Conservation (phyloP, 30 jellyfish, hydroid and myxozoan species). For the Chironex yamaguchii region DNA sequence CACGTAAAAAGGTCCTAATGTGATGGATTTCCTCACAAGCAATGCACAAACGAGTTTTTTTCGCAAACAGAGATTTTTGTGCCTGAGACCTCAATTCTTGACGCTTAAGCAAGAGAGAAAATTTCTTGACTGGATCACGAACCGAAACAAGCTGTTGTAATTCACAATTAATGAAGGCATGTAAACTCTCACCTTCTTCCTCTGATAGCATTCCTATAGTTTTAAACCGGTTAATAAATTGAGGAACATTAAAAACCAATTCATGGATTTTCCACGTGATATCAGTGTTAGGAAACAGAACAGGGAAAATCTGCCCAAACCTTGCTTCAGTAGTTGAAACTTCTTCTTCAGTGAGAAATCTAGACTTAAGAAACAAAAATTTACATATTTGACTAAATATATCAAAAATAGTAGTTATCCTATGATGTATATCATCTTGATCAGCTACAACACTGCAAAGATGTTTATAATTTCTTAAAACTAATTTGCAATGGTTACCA, state of each 20-base stretch:
- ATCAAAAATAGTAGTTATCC: not conserved
- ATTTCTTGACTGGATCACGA: not conserved
- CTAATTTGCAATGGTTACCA: slow-evolving; percentile 66
- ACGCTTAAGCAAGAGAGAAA: slow-evolving; percentile 9
- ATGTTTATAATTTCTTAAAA: slow-evolving; percentile 1
- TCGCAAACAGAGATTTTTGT: too few species aligned
- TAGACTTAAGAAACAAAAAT: slow-evolving; percentile 3
- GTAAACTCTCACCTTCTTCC: slow-evolving; percentile 62
- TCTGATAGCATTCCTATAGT: slow-evolving; percentile 38
- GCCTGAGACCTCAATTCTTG: slow-evolving; percentile 26
- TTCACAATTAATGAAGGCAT: slow-evolving; percentile 42
- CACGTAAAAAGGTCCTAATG: too few species aligned
- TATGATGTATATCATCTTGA: not conserved
- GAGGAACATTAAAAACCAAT: slow-evolving; percentile 26
- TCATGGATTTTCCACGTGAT: slow-evolving; percentile 48
- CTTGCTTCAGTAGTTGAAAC: not conserved
- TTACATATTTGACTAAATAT: not conserved
- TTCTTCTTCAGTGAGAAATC: slow-evolving; percentile 47
- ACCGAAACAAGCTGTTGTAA: slow-evolving; percentile 27
- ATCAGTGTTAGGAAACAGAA: slow-evolving; percentile 12
- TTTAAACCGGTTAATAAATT: slow-evolving; percentile 18
- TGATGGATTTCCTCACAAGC: too few species aligned
- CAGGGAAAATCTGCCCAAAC: slow-evolving; percentile 29
- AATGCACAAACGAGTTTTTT: too few species aligned
- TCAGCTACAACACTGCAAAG: slow-evolving; percentile 53